Evolutionary conservation across 2,113 vertebrate genomes (phyloP).

Genomic region (Calidris pygmaea): DNA sequence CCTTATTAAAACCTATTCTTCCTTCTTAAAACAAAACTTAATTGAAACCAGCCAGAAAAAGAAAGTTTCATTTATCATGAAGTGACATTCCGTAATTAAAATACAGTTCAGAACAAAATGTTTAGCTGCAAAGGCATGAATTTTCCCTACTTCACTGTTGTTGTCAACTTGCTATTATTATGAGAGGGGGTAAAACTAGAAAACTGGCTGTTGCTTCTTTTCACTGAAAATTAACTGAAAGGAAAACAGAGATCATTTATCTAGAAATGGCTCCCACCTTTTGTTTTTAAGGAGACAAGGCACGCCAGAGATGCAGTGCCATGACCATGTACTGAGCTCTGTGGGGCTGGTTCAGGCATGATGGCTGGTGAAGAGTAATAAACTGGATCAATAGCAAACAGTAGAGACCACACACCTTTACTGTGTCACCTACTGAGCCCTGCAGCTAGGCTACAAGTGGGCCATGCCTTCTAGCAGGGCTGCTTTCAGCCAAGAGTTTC

Average conservation of each 20-base stretch:
- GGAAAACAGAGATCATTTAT: background rate
- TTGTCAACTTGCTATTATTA: background rate
- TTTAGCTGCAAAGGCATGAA: constrained; percentile 19
- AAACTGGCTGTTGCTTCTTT: background rate
- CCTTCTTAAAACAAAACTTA: constrained; percentile 26
- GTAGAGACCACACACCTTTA: background rate
- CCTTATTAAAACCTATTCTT: constrained; percentile 30
- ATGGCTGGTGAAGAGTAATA: background rate
- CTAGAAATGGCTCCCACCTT: background rate
- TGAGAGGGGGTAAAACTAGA: background rate
- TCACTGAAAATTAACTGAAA: background rate
- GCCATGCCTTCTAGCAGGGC: background rate
- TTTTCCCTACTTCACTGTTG: background rate
- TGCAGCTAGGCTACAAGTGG: background rate
- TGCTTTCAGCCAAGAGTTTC: background rate
- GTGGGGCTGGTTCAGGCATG: background rate
- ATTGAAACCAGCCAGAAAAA: constrained; percentile 1
- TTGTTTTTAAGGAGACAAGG: background rate
- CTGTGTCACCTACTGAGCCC: background rate
- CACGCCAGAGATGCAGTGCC: rapidly evolving
- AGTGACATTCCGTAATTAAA: constrained; percentile 48
- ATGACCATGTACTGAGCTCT: rapidly evolving
- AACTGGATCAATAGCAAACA: rapidly evolving
- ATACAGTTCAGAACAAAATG: constrained; percentile 35
- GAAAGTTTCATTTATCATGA: constrained; percentile 10